Conservation (phyloP, 2,797 vertebrate species). For the Bradypodion pumilum region DNA sequence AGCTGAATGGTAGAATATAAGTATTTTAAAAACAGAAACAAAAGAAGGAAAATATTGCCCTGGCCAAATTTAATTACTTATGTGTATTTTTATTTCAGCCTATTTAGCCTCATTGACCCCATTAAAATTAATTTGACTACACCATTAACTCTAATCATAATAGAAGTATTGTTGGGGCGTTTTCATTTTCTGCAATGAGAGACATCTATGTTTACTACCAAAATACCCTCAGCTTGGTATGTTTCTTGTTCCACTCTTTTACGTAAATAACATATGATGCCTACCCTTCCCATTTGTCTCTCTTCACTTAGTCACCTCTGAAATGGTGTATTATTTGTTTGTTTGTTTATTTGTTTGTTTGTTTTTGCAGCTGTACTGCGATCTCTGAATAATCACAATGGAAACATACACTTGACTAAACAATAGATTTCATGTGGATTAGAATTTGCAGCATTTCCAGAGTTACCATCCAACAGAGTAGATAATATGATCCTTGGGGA, state of each 20-base stretch:
- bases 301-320: conserved; percentile 36
- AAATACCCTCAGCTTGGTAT: not conserved
- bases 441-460: conserved; percentile 46
- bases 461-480: conserved; percentile 16
- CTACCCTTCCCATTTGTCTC: not conserved
- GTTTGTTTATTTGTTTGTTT: conserved; percentile 8
- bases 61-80: not conserved
- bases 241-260: conserved; percentile 22
- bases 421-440: conserved; percentile 33
- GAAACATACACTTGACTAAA: conserved; percentile 49
- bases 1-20: not conserved
- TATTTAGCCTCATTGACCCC: not conserved
- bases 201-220: conserved; percentile 14
- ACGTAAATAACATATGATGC: conserved; percentile 38
- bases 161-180: not conserved
- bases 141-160: not conserved
- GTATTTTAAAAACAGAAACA: not conserved
- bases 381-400: conserved; percentile 46
- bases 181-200: conserved; percentile 42
- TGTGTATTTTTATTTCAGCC: not conserved
- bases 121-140: not conserved
- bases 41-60: not conserved
- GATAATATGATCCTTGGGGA: conserved; percentile 41
- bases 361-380: conserved; percentile 50
- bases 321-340: conserved; percentile 27